Conservation (phyloP, 2,888 invertebrate genomes). For the Lissocephala sabroskyi region DNA sequence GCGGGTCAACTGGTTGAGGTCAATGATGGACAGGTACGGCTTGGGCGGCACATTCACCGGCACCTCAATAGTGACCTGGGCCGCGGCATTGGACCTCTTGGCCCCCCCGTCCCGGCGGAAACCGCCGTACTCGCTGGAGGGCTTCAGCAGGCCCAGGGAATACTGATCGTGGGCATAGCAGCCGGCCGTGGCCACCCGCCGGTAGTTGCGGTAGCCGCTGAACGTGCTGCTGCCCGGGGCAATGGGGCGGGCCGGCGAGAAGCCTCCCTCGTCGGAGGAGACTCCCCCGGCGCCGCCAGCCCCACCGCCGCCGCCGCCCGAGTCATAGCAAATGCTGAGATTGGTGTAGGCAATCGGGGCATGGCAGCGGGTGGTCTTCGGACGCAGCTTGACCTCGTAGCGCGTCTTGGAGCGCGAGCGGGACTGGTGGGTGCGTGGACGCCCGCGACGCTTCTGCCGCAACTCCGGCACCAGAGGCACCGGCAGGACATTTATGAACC, state of each 20-base stretch:
- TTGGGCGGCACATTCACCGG: slow-evolving; percentile 73
- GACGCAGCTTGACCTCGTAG: slow-evolving; percentile 71
- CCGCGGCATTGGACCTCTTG: slow-evolving; percentile 24
- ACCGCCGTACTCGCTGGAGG: slow-evolving; percentile 43
- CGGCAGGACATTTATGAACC: slow-evolving; percentile 80
- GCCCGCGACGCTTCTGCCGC: slow-evolving; percentile 63
- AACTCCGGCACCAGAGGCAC: slow-evolving; percentile 72
- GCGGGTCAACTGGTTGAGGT: slow-evolving; percentile 80
- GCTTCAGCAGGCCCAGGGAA: slow-evolving; percentile 61
- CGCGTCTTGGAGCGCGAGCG: slow-evolving; percentile 70
- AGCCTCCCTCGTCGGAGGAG: slow-evolving; percentile 73
- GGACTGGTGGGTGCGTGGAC: slow-evolving; percentile 69
- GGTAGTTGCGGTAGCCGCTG: slow-evolving; percentile 62
- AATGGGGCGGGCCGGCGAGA: slow-evolving; percentile 65
- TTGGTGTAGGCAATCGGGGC: slow-evolving; percentile 75
- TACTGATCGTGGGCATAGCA: slow-evolving; percentile 65
- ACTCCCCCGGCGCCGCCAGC: slow-evolving; percentile 63
- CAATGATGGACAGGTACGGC: slow-evolving; percentile 81
- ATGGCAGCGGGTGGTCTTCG: slow-evolving; percentile 73
- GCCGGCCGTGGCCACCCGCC: slow-evolving; percentile 41
- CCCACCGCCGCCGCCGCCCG: slow-evolving; percentile 52
- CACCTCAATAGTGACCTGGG: slow-evolving; percentile 34
- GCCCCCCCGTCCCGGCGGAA: slow-evolving; percentile 5
- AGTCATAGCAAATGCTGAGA: slow-evolving; percentile 75
- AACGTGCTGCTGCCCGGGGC: slow-evolving; percentile 65